Evolutionary conservation across 2,113 vertebrate species (phyloP).

Genomic region (Podarcis cretensis): DNA sequence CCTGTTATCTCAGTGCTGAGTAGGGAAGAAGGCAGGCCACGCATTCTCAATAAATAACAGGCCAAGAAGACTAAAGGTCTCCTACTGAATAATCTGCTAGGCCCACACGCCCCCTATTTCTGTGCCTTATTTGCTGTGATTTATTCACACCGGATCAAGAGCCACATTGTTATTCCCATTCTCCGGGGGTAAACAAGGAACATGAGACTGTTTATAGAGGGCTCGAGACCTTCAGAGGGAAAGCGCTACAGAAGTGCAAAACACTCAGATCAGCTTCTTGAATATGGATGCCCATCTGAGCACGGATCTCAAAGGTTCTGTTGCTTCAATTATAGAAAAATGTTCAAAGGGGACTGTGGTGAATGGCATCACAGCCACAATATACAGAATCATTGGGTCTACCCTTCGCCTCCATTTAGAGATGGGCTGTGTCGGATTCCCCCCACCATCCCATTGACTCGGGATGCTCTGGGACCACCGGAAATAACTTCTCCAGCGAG

Average conservation of each 20-base stretch:
- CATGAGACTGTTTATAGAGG: conserved; percentile 1
- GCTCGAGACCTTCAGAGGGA: conserved; percentile 17
- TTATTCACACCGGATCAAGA: conserved; percentile 20
- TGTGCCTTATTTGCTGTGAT: conserved; percentile 22
- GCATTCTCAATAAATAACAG: neutral
- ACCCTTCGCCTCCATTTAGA: neutral
- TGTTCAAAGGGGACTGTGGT: accelerated
- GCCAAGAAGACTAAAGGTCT: neutral
- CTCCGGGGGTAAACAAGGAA: neutral
- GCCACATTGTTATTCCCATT: conserved; percentile 10
- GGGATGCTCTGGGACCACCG: too few species aligned
- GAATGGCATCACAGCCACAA: neutral
- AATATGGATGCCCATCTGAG: conserved; percentile 72
- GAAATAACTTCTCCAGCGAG: neutral
- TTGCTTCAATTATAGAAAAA: conserved; percentile 5
- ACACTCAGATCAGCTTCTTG: conserved; percentile 31
- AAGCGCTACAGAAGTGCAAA: conserved; percentile 38
- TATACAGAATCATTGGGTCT: accelerated
- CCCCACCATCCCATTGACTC: too few species aligned
- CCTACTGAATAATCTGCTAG: conserved; percentile 28
- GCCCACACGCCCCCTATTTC: neutral
- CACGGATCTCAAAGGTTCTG: conserved; percentile 31
- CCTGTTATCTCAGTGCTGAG: neutral
- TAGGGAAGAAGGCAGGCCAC: neutral
- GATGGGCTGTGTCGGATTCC: neutral